Conservation (phyloP, 1,140 invertebrate genomes). For the Atopsyche davidsoni region DNA sequence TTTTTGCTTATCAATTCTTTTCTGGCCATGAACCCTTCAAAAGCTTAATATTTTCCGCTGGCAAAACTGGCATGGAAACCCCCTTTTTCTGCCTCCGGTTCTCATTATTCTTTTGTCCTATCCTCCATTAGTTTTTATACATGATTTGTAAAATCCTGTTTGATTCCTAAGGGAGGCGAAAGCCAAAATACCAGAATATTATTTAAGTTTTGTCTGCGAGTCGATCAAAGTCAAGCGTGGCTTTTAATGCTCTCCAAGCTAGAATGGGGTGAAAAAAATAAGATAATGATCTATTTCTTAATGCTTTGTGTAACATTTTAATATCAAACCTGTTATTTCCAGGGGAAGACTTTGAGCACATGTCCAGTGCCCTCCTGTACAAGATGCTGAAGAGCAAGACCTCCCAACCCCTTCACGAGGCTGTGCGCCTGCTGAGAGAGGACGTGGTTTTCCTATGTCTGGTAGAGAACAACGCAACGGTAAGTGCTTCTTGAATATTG, state of each 20-base stretch:
- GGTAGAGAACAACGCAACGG: conserved; percentile 82
- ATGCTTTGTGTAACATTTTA: neutral
- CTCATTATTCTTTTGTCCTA: no score
- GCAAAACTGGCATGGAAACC: no score
- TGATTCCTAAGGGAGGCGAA: no score
- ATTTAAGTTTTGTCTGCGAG: no score
- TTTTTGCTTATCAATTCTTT: no score
- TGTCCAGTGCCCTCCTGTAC: conserved; percentile 84
- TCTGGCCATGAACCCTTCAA: no score
- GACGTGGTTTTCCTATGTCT: conserved; percentile 93
- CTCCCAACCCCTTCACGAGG: conserved; percentile 80
- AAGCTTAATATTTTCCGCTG: no score
- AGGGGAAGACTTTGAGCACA: conserved; percentile 83
- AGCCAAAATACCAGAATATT: no score
- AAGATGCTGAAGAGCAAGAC: conserved; percentile 89
- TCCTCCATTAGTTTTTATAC: neutral
- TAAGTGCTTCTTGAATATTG: conserved; percentile 55
- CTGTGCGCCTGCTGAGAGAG: conserved; percentile 78
- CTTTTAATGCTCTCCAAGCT: neutral
- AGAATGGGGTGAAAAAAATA: neutral
- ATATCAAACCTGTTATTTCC: conserved; percentile 3
- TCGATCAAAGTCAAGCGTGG: neutral
- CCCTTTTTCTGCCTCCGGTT: no score
- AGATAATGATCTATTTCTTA: no score
- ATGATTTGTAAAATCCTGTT: conserved; percentile 1